Evolutionary conservation across 2,797 vertebrate species (phyloP).

Genomic region (Poecilia wingei): DNA sequence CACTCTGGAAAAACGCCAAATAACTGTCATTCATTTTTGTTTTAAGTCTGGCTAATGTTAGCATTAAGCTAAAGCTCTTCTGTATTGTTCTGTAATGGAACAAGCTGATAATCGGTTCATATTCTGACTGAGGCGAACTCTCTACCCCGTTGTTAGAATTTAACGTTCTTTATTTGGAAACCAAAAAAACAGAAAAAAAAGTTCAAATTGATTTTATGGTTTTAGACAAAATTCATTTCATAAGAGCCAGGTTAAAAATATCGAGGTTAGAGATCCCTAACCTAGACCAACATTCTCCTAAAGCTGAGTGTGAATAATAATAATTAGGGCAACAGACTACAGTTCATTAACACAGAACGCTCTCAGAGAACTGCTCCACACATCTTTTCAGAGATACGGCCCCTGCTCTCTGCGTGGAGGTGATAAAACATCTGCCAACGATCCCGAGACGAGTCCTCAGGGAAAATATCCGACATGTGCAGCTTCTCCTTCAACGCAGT

Average conservation of each 20-base stretch:
- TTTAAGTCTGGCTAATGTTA: background rate
- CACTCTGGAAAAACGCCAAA: background rate
- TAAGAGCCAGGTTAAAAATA: background rate
- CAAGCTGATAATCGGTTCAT: too few relatives aligned
- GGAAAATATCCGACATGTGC: constrained; percentile 36
- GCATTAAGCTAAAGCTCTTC: background rate
- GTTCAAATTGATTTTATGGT: background rate
- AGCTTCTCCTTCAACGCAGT: constrained; percentile 21
- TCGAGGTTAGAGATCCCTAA: background rate
- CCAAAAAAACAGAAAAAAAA: background rate
- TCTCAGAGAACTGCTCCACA: background rate
- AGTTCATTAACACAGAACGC: background rate
- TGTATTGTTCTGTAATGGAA: background rate
- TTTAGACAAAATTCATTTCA: background rate
- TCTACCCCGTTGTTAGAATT: background rate
- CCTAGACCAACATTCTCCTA: background rate
- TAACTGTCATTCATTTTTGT: background rate
- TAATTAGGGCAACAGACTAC: background rate
- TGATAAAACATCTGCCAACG: constrained; percentile 10
- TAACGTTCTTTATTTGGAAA: background rate
- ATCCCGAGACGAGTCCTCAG: constrained; percentile 8
- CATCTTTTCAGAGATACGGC: background rate
- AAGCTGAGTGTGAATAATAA: background rate
- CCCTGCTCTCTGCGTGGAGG: background rate
- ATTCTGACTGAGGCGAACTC: too few relatives aligned